Evolutionary conservation across 2,113 vertebrate species (phyloP).

Genomic region (Vicugna pacos): DNA sequence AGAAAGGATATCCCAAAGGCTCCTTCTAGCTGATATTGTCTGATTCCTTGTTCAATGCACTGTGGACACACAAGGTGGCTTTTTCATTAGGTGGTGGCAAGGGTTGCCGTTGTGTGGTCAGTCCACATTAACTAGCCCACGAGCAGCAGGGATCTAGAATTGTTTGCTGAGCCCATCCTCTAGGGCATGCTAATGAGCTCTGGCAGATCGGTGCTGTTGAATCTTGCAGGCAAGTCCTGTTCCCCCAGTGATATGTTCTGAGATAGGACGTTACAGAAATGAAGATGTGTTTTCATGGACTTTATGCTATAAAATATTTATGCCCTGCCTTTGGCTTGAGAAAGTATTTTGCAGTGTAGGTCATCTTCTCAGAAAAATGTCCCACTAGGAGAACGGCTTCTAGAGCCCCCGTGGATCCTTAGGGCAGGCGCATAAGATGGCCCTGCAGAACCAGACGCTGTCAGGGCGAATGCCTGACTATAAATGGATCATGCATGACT

Average conservation of each 20-base stretch:
- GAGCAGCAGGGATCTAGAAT: slow-evolving; percentile 64
- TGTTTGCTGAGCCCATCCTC: slow-evolving; percentile 69
- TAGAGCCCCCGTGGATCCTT: slow-evolving; percentile 62
- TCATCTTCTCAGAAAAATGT: slow-evolving; percentile 79
- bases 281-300: slow-evolving; percentile 81
- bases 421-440: slow-evolving; percentile 54
- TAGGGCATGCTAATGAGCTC: slow-evolving; percentile 74
- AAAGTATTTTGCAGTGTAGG: slow-evolving; percentile 81
- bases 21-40: neutral
- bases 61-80: slow-evolving; percentile 46
- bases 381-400: slow-evolving; percentile 71
- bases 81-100: slow-evolving; percentile 33
- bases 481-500: slow-evolving; percentile 82
- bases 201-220: slow-evolving; percentile 72
- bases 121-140: slow-evolving; percentile 40
- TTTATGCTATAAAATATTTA: slow-evolving; percentile 85
- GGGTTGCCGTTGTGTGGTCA: slow-evolving; percentile 56
- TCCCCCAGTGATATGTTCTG: slow-evolving; percentile 66
- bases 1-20: neutral
- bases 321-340: slow-evolving; percentile 80
- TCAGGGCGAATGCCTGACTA: slow-evolving; percentile 75
- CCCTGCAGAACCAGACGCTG: slow-evolving; percentile 56
- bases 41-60: slow-evolving; percentile 39
- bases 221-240: slow-evolving; percentile 63
- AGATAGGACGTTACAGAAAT: slow-evolving; percentile 78